Percentiles rank a stretch among this genome's conserved stretches.
Evolutionary conservation across 2,888 invertebrate species (phyloP).

Genomic region (Drepanosiphum platanoidis): DNA sequence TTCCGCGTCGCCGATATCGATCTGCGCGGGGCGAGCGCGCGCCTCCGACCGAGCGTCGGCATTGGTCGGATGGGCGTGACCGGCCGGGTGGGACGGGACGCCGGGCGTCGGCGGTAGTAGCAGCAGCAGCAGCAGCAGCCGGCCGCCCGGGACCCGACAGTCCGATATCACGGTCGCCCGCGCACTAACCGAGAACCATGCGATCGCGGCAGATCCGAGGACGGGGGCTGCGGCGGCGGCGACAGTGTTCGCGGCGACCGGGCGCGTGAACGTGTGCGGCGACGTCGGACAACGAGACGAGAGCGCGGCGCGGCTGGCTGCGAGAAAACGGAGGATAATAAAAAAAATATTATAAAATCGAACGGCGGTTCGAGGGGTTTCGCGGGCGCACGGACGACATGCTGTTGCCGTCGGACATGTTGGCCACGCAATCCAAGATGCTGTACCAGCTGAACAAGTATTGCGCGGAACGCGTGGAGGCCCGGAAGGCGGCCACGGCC

Average conservation of each 20-base stretch:
- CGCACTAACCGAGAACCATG: too few species aligned
- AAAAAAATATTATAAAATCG: neutral
- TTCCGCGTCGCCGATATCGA: conserved; percentile 40
- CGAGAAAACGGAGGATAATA: neutral
- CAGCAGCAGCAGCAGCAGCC: too few species aligned
- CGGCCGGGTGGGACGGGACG: neutral
- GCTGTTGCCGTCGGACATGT: conserved; percentile 77
- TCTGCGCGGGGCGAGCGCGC: conserved; percentile 22
- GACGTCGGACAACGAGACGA: too few species aligned
- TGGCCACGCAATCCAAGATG: conserved; percentile 81
- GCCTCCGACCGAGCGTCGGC: neutral
- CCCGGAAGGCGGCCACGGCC: conserved; percentile 77
- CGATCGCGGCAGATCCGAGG: too few species aligned
- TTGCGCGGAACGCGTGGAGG: conserved; percentile 80
- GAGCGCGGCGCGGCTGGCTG: too few species aligned
- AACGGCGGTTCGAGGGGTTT: neutral
- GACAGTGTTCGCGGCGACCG: neutral
- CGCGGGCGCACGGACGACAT: conserved; percentile 66
- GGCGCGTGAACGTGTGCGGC: too few species aligned
- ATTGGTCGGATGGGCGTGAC: conserved; percentile 53
- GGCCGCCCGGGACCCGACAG: conserved; percentile 40
- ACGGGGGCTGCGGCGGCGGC: neutral
- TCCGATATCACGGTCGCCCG: too few species aligned
- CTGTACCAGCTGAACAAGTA: conserved; percentile 84
- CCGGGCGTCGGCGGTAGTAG: too few species aligned